A percentile compares a stretch with the other conserved stretches of the same genome.
These are phyloP conservation scores for Proctacanthus coquilletti DNA, from an alignment of 1,140 invertebrate genomes.

Conservation along the genomic window DNA sequence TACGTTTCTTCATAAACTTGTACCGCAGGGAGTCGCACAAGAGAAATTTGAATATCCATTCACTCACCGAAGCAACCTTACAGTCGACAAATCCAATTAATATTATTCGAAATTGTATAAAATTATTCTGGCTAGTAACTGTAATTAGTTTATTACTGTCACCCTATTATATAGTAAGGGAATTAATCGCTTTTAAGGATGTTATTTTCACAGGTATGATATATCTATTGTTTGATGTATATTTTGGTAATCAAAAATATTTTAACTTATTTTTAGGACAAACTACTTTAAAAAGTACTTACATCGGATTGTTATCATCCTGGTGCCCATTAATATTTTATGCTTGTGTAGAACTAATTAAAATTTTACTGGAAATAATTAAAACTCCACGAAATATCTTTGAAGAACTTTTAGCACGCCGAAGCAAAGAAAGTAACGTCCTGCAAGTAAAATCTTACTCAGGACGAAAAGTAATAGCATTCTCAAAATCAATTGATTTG, in stretches of 20 bases:
- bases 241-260: not conserved
- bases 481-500: constrained; percentile 48
- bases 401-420: constrained; percentile 37
- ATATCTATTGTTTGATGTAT: not conserved
- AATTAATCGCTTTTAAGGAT: constrained; percentile 28
- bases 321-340: constrained; percentile 41
- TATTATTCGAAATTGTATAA: constrained; percentile 17
- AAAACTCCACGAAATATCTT: constrained; percentile 40
- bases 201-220: constrained; percentile 4
- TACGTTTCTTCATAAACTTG: constrained; percentile 24
- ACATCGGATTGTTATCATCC: constrained; percentile 31
- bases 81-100: constrained; percentile 31
- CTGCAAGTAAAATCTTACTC: constrained; percentile 53
- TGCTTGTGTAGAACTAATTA: constrained; percentile 36
- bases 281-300: constrained; percentile 25
- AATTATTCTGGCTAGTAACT: constrained; percentile 21
- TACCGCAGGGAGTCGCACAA: constrained; percentile 30
- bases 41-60: constrained; percentile 28
- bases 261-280: constrained; percentile 25
- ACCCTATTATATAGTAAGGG: constrained; percentile 29
- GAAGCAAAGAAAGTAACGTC: constrained; percentile 34
- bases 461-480: constrained; percentile 60
- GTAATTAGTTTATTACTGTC: constrained; percentile 24
- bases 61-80: constrained; percentile 26
- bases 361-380: constrained; percentile 37